Base-by-base conservation (phyloP, 2,888 invertebrate species). In the Ernsta delagoae region DNA sequence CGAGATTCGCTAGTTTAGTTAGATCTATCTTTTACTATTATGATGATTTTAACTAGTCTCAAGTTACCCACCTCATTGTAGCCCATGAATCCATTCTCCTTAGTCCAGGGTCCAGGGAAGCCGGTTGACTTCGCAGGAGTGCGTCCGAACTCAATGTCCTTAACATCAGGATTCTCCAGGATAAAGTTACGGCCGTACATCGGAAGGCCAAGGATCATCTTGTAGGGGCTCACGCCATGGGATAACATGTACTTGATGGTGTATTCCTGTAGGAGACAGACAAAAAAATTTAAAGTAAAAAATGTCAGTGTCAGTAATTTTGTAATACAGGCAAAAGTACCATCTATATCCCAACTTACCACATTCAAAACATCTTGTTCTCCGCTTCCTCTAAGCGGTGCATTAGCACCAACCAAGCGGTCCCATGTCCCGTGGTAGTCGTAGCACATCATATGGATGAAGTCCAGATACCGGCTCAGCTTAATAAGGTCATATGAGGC, bases 401-500 rank as follows among this genome's bases (percentile, higher is more conserved):
- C 96, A 81, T 98, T 98, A 8, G 97, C 95, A 0, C 97, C 96
- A 0, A 97, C 95, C 70, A 90, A 92, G 0, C 92, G 92, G 76
- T 98, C 97, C 97, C 97, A 98, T 5, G 96, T 94, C 0, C 98
- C 98, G 75, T 97, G 97, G 84, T 97, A 98, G 85, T 98, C 98
- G 83, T 98, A 98, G 72, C 97, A 96, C 98, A 98, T 98, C 83
- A 98, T 95, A 77, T 98, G 97, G 48, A 98, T 94, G 68, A 94
- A 95, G 83, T 97, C 96, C 53, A 96, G 83, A 80, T 96, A 95
- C 0, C 94, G 86, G 12, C 96, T 95, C 11, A 98, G 89, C 73
- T 95, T 94, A 5, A 95, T 91, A 11, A 98, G 94, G 82, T 98
- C 96, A 79, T 98, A 98, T 0, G 96, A 97, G 0, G 94, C 87